Conservation (phyloP, 2,888 invertebrate genomes). For the Brachycybe producta region DNA sequence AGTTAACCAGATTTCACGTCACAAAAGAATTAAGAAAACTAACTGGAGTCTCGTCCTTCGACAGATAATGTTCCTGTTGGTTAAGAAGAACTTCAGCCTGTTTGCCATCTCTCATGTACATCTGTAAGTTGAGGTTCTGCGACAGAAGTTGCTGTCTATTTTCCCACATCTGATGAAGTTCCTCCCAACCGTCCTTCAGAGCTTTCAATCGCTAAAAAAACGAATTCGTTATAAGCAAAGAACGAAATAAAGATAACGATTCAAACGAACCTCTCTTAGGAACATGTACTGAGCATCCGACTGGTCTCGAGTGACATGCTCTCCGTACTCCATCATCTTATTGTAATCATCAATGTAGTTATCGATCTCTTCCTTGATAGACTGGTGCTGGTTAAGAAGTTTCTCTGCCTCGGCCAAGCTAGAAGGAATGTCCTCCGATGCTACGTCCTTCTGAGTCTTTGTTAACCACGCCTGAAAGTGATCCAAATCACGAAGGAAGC, state of each 20-base stretch:
- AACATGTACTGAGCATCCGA: slow-evolving; percentile 99
- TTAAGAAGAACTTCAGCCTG: slow-evolving; percentile 95
- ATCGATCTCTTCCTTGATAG: slow-evolving; percentile 97
- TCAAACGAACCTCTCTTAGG: slow-evolving; percentile 57
- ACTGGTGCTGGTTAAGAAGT: slow-evolving; percentile 90
- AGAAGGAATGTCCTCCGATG: slow-evolving; percentile 88
- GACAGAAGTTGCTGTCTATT: slow-evolving; percentile 87
- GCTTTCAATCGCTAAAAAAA: slow-evolving; percentile 66
- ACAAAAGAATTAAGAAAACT: slow-evolving; percentile 25
- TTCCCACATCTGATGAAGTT: slow-evolving; percentile 99
- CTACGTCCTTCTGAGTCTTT: slow-evolving; percentile 97
- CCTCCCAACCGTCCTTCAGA: slow-evolving; percentile 97
- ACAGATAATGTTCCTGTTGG: slow-evolving; percentile 94
- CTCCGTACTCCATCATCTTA: slow-evolving; percentile 99
- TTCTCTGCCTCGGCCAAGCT: slow-evolving; percentile 93
- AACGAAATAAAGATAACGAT: background rate
- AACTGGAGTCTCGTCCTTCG: slow-evolving; percentile 89
- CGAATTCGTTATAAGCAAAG: background rate
- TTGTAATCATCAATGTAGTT: slow-evolving; percentile 96
- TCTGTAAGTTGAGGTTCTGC: slow-evolving; percentile 86
- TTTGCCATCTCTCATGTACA: slow-evolving; percentile 90
- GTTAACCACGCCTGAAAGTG: slow-evolving; percentile 99
- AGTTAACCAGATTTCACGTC: background rate
- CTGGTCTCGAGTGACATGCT: slow-evolving; percentile 79
- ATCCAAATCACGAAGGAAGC: slow-evolving; percentile 94